phyloP scores from a whole-genome alignment of 2,113 vertebrate genomes.

The Gallinago undulata region DNA sequence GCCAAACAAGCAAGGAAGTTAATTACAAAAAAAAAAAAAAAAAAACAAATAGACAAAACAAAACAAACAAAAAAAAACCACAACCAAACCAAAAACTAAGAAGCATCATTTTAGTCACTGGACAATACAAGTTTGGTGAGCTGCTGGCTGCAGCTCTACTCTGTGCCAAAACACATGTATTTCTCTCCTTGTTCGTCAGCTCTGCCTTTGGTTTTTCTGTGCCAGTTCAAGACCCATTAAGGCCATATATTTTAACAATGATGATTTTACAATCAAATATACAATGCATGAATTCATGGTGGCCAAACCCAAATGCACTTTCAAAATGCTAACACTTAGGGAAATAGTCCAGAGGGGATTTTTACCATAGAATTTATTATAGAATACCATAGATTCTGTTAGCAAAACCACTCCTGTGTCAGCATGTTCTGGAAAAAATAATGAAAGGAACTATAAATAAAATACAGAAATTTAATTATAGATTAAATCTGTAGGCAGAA shows the following conservation, averaged over 20 bases:
- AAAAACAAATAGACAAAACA: background rate
- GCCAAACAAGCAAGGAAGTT: background rate
- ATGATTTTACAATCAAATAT: slow-evolving; percentile 41
- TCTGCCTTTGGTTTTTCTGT: background rate
- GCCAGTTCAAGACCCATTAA: slow-evolving; percentile 26
- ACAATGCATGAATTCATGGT: slow-evolving; percentile 43
- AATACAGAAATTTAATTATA: slow-evolving; percentile 65
- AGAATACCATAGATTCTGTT: slow-evolving; percentile 46
- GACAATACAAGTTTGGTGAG: background rate
- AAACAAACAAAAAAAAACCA: no score
- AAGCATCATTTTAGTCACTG: background rate
- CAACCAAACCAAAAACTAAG: background rate
- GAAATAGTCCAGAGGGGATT: slow-evolving; percentile 9
- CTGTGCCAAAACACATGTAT: background rate
- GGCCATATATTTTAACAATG: slow-evolving; percentile 40
- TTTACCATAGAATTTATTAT: slow-evolving; percentile 61
- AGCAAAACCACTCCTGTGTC: slow-evolving; percentile 19
- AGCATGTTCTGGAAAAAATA: slow-evolving; percentile 54
- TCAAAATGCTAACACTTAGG: slow-evolving; percentile 28
- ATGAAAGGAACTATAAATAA: slow-evolving; percentile 56
- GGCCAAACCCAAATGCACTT: slow-evolving; percentile 29
- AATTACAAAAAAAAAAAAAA: background rate
- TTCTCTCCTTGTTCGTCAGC: background rate
- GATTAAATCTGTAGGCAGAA: slow-evolving; percentile 29
- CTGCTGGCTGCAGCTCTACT: background rate